Base-by-base conservation (phyloP, 2,797 vertebrate species). In the Macrochelys suwanniensis region DNA sequence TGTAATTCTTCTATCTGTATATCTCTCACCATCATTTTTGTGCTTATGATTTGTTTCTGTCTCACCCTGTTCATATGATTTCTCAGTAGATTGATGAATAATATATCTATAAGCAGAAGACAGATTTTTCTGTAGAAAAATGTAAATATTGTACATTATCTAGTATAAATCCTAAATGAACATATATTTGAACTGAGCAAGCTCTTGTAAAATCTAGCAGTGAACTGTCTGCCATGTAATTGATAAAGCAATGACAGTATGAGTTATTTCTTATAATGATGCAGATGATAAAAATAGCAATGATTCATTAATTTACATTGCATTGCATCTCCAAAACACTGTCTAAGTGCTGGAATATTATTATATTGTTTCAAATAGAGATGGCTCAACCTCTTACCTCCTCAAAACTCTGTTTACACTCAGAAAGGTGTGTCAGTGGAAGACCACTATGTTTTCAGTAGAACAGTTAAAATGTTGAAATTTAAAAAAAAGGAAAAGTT, bases 161-260 rank as follows among this genome's bases (percentile, higher is more conserved):
- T 93, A 76, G 49, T 82, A 17, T 88, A 89, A 89, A 80, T 77
- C 19, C 37, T 84, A 84, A 95, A 92, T 89, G 87, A 80, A 37
- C 53, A 37, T 92, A 76, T 89, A 79, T 94, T 92, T 89, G 81
- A 90, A 92, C 87, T 84, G 42, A 0, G 0, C 21, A 87, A 50
- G 82, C 82, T 8, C 13, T 50, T 77, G 11, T 84, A 74, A 87
- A 87, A 85, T 83, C 49, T 49, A 87, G 37, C 47, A 87, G 10
- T 42, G 81, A 95, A 19, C 2, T 5, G 21, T 5, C 37, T 57
- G 10, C n/a, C 65, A 21, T 68, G 9, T 37, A 57, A 5, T 80
- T 85, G 68, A 5, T 87, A 84, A 90, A 95, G 68, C 5, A 92
- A 33, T 76, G 61, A 51, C 53, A 84, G 37, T 54, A 9, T 3